Evolutionary conservation across 2,113 vertebrate genomes (phyloP).

Genomic region (Lophotis ruficrista): DNA sequence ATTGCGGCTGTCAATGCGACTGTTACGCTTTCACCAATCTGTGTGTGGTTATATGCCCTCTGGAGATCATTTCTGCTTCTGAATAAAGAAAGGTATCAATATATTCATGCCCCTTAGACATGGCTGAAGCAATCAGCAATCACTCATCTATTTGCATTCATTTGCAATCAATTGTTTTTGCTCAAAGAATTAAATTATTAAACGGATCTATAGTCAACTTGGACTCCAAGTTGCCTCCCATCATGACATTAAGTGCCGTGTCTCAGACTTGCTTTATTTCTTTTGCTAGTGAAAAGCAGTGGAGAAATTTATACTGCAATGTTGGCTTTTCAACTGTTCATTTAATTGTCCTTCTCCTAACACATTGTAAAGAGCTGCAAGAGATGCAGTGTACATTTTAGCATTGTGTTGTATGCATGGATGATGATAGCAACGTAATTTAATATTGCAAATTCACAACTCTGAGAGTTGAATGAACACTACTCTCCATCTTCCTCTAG

Average conservation of each 20-base stretch:
- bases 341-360: neutral
- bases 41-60: neutral
- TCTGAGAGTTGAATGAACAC: neutral
- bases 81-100: neutral
- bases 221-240: neutral
- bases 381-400: neutral
- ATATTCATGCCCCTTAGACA: neutral
- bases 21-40: neutral
- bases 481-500: neutral
- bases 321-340: neutral
- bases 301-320: neutral
- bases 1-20: neutral
- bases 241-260: neutral
- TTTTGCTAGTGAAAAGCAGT: neutral
- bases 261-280: neutral
- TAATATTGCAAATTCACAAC: neutral
- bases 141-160: neutral
- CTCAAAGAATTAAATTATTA: neutral
- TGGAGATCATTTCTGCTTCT: neutral
- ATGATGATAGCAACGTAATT: neutral
- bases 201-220: neutral
- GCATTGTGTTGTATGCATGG: fast-evolving
- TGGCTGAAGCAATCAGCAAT: neutral
- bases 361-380: neutral
- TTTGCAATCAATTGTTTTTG: neutral